Percentiles rank a stretch among this genome's conserved stretches.
phyloP scores from a whole-genome alignment of 2,113 vertebrate genomes.

The Dolichotis patagonum region DNA sequence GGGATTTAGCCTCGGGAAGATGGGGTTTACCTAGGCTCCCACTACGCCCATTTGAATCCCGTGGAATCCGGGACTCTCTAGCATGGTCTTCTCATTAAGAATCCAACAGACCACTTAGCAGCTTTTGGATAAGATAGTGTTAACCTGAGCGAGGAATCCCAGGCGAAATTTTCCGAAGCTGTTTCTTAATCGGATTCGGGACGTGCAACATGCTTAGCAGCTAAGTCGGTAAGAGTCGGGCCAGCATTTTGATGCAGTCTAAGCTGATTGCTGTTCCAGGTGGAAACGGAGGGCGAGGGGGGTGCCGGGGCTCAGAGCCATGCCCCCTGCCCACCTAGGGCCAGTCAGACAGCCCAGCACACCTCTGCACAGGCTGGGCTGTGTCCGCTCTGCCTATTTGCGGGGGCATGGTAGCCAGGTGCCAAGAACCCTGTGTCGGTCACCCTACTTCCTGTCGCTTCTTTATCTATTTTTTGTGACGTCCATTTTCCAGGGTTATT shows the following conservation, averaged over 20 bases:
- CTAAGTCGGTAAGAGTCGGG: background rate
- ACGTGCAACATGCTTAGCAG: conserved; percentile 13
- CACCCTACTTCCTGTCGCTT: background rate
- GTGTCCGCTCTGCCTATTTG: background rate
- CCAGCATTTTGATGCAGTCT: background rate
- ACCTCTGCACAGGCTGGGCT: background rate
- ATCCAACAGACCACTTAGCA: background rate
- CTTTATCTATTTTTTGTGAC: conserved; percentile 31
- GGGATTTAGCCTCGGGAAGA: conserved; percentile 53
- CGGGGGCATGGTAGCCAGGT: background rate
- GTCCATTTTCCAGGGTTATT: conserved; percentile 44
- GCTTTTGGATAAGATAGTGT: background rate
- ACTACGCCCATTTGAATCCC: background rate
- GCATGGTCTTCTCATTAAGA: background rate
- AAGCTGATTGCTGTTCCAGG: background rate
- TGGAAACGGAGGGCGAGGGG: background rate
- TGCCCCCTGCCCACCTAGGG: background rate
- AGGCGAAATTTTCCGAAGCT: background rate
- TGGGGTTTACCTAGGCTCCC: conserved; percentile 42
- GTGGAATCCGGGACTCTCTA: background rate
- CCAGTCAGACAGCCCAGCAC: background rate
- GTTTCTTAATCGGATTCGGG: conserved; percentile 2
- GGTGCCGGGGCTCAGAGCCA: background rate
- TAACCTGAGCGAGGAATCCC: background rate
- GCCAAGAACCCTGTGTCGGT: background rate